A percentile compares a stretch with the other conserved stretches of the same genome.
These are phyloP conservation scores for Folsomia manolachei DNA, from an alignment of 2,888 invertebrate species.

Conservation along the genomic window DNA sequence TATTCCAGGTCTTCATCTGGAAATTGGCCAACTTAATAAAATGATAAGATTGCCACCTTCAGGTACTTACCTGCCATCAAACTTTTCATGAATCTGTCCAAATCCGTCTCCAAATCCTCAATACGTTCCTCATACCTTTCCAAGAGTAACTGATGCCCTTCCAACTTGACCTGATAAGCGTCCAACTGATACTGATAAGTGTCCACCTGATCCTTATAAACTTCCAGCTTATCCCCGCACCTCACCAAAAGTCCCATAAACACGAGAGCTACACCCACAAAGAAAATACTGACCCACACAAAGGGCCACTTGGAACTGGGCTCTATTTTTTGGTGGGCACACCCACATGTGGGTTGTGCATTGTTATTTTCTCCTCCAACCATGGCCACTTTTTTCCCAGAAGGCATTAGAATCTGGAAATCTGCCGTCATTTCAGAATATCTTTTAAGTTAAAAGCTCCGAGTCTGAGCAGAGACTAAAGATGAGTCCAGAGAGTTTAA, in stretches of 20 bases:
- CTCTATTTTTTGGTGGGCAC: no score
- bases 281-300: slow-evolving; percentile 33
- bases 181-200: not conserved
- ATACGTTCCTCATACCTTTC: slow-evolving; percentile 37
- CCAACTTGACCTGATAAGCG: no score
- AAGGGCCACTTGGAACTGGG: slow-evolving; percentile 44
- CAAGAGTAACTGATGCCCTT: no score
- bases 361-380: no score
- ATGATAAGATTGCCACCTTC: not conserved
- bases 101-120: slow-evolving; percentile 35
- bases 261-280: slow-evolving; percentile 38
- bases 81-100: slow-evolving; percentile 27
- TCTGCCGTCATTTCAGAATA: no score
- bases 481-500: no score
- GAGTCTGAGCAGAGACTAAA: no score
- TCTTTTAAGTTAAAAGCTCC: no score
- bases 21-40: not conserved
- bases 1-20: slow-evolving; percentile 32
- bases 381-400: no score
- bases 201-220: not conserved
- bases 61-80: slow-evolving; percentile 31
- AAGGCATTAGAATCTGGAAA: no score
- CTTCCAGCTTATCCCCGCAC: slow-evolving; percentile 39
- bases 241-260: slow-evolving; percentile 37
- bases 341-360: no score